A percentile compares a stretch with the other conserved stretches of the same genome.
Conservation (phyloP, 2,797 vertebrate genomes). For the Onychomys torridus region DNA sequence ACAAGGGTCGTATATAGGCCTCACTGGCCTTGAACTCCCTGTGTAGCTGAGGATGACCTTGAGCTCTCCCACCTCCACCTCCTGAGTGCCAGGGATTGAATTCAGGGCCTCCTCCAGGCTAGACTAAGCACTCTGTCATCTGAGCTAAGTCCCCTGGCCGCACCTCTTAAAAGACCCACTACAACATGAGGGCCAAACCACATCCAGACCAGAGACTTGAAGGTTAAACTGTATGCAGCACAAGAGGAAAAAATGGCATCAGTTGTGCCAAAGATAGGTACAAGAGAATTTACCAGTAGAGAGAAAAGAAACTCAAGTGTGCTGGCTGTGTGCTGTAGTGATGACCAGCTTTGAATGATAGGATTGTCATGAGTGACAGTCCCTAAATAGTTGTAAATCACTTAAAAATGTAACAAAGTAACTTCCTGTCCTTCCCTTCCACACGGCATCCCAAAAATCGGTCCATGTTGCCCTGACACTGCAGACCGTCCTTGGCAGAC, state of each 20-base stretch:
- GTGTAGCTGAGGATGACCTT: neutral
- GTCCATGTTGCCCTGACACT: neutral
- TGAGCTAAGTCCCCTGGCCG: neutral
- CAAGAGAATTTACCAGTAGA: neutral
- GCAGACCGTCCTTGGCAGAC: neutral
- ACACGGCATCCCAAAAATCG: neutral
- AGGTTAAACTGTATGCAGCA: neutral
- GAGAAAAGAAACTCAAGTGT: neutral
- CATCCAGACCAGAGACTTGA: neutral
- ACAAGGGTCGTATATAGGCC: neutral
- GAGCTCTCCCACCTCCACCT: neutral
- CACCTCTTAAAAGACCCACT: neutral
- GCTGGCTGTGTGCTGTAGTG: neutral
- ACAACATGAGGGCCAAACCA: neutral
- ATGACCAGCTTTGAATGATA: neutral
- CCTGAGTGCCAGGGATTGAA: neutral
- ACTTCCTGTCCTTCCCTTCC: conserved; percentile 11
- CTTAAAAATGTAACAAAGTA: conserved; percentile 46
- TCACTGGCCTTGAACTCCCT: neutral
- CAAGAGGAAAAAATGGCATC: neutral
- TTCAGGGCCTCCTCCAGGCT: neutral
- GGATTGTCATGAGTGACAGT: neutral
- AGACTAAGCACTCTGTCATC: neutral
- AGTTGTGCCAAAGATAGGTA: neutral
- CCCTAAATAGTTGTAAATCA: conserved; percentile 15